phyloP scores from a whole-genome alignment of 2,113 vertebrate species.

The Nymphicus hollandicus region DNA sequence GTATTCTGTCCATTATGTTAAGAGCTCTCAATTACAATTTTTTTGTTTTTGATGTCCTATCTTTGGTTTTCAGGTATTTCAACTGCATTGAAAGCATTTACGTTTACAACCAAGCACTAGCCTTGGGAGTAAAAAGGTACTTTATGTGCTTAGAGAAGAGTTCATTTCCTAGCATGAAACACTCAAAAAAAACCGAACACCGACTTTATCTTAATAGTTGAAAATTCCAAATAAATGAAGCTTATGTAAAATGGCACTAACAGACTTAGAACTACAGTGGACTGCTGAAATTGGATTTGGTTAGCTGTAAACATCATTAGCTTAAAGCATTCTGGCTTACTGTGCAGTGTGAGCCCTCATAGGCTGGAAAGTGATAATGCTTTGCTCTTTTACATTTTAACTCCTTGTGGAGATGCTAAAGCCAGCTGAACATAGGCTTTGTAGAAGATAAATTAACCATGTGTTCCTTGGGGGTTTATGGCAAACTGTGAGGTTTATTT shows the following conservation, averaged over 20 bases:
- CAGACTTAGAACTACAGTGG: slow-evolving; percentile 54
- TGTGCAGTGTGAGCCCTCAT: slow-evolving; percentile 51
- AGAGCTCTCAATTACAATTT: slow-evolving; percentile 25
- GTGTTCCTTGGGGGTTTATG: neutral
- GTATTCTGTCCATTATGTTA: slow-evolving; percentile 16
- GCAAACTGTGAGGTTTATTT: slow-evolving; percentile 51
- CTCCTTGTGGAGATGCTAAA: slow-evolving; percentile 60
- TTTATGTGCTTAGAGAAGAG: slow-evolving; percentile 57
- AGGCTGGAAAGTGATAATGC: slow-evolving; percentile 47
- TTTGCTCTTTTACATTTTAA: slow-evolving; percentile 70
- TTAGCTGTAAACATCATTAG: slow-evolving; percentile 73
- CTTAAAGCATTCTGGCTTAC: slow-evolving; percentile 62
- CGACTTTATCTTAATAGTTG: slow-evolving; percentile 40
- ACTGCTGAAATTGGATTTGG: slow-evolving; percentile 69
- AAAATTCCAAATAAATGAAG: slow-evolving; percentile 71
- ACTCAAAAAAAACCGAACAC: slow-evolving; percentile 58
- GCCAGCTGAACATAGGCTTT: slow-evolving; percentile 50
- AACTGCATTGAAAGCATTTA: slow-evolving; percentile 45
- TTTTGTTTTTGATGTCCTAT: slow-evolving; percentile 21
- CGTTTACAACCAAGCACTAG: slow-evolving; percentile 15
- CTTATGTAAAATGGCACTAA: slow-evolving; percentile 67
- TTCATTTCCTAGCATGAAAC: slow-evolving; percentile 65
- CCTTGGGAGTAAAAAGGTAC: slow-evolving; percentile 57
- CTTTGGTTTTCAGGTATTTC: slow-evolving; percentile 47
- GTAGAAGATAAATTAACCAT: slow-evolving; percentile 55